Evolutionary conservation across 1,140 invertebrate species (phyloP), one percentile per base, ranked within the genome.

Genomic region (Macrostomum lignano): DNA sequence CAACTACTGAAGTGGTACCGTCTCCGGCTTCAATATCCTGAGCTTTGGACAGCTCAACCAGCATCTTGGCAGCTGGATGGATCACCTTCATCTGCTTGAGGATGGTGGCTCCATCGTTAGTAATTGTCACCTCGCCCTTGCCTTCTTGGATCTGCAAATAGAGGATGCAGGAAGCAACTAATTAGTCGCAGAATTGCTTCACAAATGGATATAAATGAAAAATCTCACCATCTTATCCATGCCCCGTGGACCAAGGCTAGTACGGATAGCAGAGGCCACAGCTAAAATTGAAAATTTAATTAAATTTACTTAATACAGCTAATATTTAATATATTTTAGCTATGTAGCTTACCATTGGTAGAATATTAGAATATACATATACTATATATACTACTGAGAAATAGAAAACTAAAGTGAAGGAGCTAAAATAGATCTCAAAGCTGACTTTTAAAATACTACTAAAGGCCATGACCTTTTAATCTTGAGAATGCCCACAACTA

Each of bases 61-160:
- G 61, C 86, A 98, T 94, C 70, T 93, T 94, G 24, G 88, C 88
- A 43, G 91, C 84, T 36, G 91, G 91, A 61, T 98, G 91, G 42
- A 86, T 64, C 7, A 98, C 81, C 61, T 84, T 82, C 73, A 98
- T 98, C 62, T 96, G 74, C 57, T 94, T 93, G 23, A 98, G 60
- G 61, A 98, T 98, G 17, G 91, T 98, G 17, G 91, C 91, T 38
- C 91, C 91, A 67, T 98, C 91, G 65, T 98, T 98, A 28, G 88
- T 98, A 36, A 98, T 96, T 7, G 84, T 96, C 1, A 98, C 91
- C 66, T 93, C 84, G 7, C 86, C 86, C 65, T 86, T 88, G 10
- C 68, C 67, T 29, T 77, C 65, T 67, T 98, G 88, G 43, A 98
- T 98, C 74, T 63, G 31, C 25, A 42, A 39, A 71, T 44, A 37